Conservation (phyloP, 2,888 invertebrate species). For the Sesia apiformis region DNA sequence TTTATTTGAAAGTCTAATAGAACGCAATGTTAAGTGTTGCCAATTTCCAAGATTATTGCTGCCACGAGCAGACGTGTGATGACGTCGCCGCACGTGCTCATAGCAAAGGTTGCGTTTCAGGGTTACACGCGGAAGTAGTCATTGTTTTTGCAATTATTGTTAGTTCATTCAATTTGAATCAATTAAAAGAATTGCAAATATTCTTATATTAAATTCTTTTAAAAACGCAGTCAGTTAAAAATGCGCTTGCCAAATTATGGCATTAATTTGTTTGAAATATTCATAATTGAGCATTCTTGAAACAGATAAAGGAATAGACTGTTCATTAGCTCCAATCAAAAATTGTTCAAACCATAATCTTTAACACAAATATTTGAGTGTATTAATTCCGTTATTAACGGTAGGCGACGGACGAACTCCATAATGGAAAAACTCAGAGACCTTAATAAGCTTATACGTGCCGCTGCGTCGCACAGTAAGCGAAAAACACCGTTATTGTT, state of each 20-base stretch:
- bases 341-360: conserved; percentile 5
- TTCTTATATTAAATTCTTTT: no score
- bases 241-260: no score
- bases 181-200: conserved; percentile 2
- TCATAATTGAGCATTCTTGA: no score
- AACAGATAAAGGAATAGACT: no score
- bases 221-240: no score
- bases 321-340: neutral
- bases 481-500: conserved; percentile 58
- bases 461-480: conserved; percentile 34
- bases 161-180: conserved; percentile 3
- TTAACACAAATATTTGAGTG: conserved; percentile 1
- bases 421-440: conserved; percentile 30
- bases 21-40: no score
- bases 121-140: conserved; percentile 21
- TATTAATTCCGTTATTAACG: conserved; percentile 33
- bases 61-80: no score
- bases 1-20: no score
- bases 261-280: no score
- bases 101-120: conserved; percentile 16
- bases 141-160: conserved; percentile 9
- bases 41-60: no score
- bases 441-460: conserved; percentile 54
- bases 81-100: neutral
- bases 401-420: conserved; percentile 13